Base-by-base conservation (phyloP, 2,888 invertebrate genomes). In the Leptinotarsa peninsularis region DNA sequence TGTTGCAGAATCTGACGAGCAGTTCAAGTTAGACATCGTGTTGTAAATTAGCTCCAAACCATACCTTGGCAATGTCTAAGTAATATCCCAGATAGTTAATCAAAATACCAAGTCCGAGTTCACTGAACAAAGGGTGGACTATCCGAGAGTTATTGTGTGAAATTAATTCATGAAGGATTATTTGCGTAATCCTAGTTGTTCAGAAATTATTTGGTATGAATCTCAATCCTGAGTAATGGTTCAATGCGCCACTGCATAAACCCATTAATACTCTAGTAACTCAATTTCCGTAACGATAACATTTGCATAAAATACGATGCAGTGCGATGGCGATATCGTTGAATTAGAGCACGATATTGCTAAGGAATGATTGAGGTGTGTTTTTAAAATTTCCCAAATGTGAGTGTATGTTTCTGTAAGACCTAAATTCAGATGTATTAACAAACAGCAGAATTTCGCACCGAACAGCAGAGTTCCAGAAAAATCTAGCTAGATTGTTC, bases 211-310 rank as follows among this genome's bases (percentile, higher is more conserved):
- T 50, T 50, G 63, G 54, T 49, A 60, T 27, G 23, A 50, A 71
- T 63, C 71, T 63, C 50, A 50, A 63, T 63, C 17, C 43, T 50
- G 52, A 71, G 50, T 63, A 63, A 71, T 71, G 63, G 17, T 50
- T 63, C 63, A 21, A 63, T 66, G 71, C 71, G n/a, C 27, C 49
- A 50, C 33, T 71, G 71, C 63, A 71, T 71, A 71, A 71, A 63
- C 63, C 63, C 63, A 71, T 71, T 71, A 50, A 50, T 50, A 71
- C 49, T 18, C 49, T 63, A 27, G 50, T 27, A 49, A 63, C 33
- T 23, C 63, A 33, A 63, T 71, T 71, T 71, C 71, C 71, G 52
- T 49, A 63, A 63, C n/a, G n/a, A 63, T 71, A 63, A 71, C 58
- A 71, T 63, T 71, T 71, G 71, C 63, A 63, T 63, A 49, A 18